phyloP scores from a whole-genome alignment of 1,140 invertebrate species.

The Dinothrombium tinctorium region DNA sequence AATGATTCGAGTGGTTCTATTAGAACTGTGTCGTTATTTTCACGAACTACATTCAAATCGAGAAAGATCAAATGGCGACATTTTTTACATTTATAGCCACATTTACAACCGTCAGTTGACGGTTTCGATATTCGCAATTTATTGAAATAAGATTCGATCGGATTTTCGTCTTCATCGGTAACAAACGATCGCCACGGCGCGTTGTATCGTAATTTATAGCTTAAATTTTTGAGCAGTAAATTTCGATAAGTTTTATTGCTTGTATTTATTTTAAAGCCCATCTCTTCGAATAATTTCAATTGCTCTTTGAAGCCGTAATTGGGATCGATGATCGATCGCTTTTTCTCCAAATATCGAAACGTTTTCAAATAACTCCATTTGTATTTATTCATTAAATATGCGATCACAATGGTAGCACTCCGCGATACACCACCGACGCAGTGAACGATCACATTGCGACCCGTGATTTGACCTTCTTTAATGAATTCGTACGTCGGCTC shows the following conservation, averaged over 20 bases:
- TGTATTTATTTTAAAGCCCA: conserved; percentile 3
- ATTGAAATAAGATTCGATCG: not conserved
- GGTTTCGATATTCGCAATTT: not conserved
- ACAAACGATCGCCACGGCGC: not conserved
- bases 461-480: conserved; percentile 7
- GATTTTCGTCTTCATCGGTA: not conserved
- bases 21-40: not conserved
- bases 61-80: conserved; percentile 3
- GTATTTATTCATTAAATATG: conserved; percentile 56
- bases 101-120: not conserved
- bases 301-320: conserved; percentile 56
- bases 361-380: conserved; percentile 49
- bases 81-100: conserved; percentile 4
- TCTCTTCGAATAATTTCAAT: conserved; percentile 19
- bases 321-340: conserved; percentile 30
- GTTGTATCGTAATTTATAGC: not conserved
- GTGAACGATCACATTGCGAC: conserved; percentile 15
- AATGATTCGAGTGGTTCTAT: not conserved
- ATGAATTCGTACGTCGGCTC: conserved; percentile 11
- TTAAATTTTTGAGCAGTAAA: not conserved
- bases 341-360: conserved; percentile 24
- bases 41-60: not conserved
- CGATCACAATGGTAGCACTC: conserved; percentile 53
- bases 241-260: conserved; percentile 2
- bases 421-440: conserved; percentile 60